A percentile compares a stretch with the other conserved stretches of the same genome.
Conservation (phyloP, 1,140 invertebrate genomes). For the Bombus consobrinus region DNA sequence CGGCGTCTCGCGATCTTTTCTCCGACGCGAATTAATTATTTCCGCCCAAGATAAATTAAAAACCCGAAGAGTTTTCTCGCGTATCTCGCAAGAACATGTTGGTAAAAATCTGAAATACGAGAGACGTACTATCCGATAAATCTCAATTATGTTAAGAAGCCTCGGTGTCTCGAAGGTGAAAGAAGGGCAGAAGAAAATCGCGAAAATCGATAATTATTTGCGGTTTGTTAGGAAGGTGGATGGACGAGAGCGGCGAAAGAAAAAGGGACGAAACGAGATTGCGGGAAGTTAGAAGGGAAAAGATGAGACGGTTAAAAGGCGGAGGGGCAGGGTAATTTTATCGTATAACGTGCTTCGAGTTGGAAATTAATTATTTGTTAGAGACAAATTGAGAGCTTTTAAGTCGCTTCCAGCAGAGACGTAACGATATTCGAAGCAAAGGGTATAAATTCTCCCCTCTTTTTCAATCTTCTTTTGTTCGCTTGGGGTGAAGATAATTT, state of each 20-base stretch:
- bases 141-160: conserved; percentile 13
- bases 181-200: neutral
- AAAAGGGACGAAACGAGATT: neutral
- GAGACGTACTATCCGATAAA: conserved; percentile 10
- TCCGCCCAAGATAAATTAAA: neutral
- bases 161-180: neutral
- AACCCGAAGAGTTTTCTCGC: neutral
- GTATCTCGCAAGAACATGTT: neutral
- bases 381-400: conserved; percentile 26
- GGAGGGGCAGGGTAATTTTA: neutral
- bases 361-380: conserved; percentile 58
- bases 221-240: conserved; percentile 5
- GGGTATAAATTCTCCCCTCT: neutral
- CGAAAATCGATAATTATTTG: conserved; percentile 27
- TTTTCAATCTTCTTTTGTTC: neutral
- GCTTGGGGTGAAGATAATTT: conserved; percentile 37
- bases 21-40: conserved; percentile 66
- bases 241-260: no score
- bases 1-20: conserved; percentile 24
- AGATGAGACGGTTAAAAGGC: neutral
- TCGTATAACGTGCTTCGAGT: neutral
- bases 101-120: conserved; percentile 3
- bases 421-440: neutral
- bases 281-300: neutral
- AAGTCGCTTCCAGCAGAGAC: neutral